These are phyloP conservation scores for Brotogeris chrysoptera DNA, from an alignment of 2,797 vertebrate species.

Conservation along the genomic window DNA sequence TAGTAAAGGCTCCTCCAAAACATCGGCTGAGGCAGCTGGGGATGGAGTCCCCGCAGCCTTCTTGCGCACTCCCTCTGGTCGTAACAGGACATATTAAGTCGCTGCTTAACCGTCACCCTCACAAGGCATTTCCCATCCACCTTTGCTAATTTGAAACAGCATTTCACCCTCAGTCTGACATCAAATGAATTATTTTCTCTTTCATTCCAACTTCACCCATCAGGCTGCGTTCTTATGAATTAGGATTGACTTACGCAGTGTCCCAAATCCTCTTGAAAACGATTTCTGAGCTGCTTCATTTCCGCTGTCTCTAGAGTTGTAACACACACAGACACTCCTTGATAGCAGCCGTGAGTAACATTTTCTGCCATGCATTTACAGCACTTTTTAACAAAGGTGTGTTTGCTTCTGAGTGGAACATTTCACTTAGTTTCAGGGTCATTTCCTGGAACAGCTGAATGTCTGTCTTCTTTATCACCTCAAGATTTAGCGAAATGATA, in stretches of 20 bases:
- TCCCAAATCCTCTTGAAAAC: neutral
- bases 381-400: slow-evolving; percentile 1
- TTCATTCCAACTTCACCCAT: neutral
- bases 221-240: neutral
- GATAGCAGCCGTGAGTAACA: neutral
- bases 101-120: neutral
- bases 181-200: neutral
- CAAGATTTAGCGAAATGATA: slow-evolving; percentile 27
- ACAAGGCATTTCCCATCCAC: neutral
- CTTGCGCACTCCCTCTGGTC: rapidly evolving
- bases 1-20: neutral
- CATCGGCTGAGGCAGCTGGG: neutral
- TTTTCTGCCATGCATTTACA: neutral
- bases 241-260: neutral
- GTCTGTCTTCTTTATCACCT: slow-evolving; percentile 43
- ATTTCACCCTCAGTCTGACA: neutral
- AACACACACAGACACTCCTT: neutral
- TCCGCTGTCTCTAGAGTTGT: neutral
- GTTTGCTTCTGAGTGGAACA: neutral
- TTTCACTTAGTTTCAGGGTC: slow-evolving; percentile 35
- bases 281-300: neutral
- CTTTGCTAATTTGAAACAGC: neutral
- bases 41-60: neutral
- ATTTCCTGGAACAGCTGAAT: slow-evolving; percentile 23
- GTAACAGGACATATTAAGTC: neutral